Evolutionary conservation across 1,140 invertebrate species (phyloP).

Genomic region (Protaetia brevitarsis): DNA sequence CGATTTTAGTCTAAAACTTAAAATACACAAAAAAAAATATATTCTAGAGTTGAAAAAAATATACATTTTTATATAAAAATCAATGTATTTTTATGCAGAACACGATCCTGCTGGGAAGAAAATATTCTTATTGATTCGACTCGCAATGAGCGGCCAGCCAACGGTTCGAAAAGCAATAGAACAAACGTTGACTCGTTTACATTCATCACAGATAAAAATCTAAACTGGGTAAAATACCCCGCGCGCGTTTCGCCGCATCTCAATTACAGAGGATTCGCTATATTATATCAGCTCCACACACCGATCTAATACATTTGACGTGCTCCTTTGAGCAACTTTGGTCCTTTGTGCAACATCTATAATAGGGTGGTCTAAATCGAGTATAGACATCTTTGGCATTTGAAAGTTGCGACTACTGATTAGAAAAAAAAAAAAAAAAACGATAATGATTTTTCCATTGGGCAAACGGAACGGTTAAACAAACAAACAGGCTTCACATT

Average conservation of each 20-base stretch:
- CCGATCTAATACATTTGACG: background rate
- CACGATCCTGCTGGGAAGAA: background rate
- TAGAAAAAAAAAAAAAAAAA: background rate
- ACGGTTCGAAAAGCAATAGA: background rate
- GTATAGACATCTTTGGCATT: constrained; percentile 10
- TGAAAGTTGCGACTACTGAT: background rate
- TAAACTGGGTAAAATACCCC: background rate
- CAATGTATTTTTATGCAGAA: too few relatives aligned
- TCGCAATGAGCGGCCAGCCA: background rate
- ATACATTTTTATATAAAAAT: too few relatives aligned
- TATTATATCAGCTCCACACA: background rate
- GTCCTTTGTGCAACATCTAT: constrained; percentile 19
- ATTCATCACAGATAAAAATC: constrained; percentile 20
- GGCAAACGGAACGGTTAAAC: too few relatives aligned
- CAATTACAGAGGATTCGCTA: background rate
- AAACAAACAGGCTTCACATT: too few relatives aligned
- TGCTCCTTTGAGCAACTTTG: constrained; percentile 18
- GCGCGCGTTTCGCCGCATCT: background rate
- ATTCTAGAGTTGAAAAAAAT: too few relatives aligned
- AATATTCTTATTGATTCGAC: background rate
- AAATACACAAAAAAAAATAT: too few relatives aligned
- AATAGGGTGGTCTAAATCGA: background rate
- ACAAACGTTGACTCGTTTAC: background rate
- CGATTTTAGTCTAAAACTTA: too few relatives aligned
- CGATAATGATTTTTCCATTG: constrained; percentile 20